Evolutionary conservation across 2,888 invertebrate genomes (phyloP).

Genomic region (Xylocampa areola): DNA sequence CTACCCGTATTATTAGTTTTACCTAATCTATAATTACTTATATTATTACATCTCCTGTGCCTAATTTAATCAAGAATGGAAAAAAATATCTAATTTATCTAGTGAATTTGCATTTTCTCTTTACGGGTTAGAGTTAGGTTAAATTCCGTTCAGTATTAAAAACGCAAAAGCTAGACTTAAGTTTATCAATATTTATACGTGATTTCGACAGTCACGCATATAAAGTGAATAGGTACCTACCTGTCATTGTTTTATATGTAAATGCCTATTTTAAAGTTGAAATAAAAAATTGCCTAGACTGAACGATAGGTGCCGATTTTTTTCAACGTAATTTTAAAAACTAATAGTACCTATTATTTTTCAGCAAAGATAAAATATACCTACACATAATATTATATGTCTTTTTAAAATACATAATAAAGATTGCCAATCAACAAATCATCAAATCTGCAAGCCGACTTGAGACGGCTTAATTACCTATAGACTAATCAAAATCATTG

Average conservation of each 20-base stretch:
- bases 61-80: too few relatives aligned
- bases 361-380: too few relatives aligned
- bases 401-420: too few relatives aligned
- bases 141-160: constrained; percentile 10
- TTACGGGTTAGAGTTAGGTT: neutral
- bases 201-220: constrained; percentile 13
- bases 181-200: constrained; percentile 18
- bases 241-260: neutral
- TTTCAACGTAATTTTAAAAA: too few relatives aligned
- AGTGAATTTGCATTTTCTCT: neutral
- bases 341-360: too few relatives aligned
- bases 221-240: neutral
- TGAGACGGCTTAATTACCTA: constrained; percentile 15
- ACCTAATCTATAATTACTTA: too few relatives aligned
- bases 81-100: too few relatives aligned
- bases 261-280: constrained; percentile 15
- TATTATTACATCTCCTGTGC: too few relatives aligned
- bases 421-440: too few relatives aligned
- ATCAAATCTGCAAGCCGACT: constrained; percentile 4
- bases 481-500: constrained; percentile 37
- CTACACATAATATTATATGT: too few relatives aligned
- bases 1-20: too few relatives aligned
- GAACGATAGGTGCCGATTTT: neutral
- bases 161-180: neutral
- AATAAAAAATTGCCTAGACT: constrained; percentile 5